Evolutionary conservation across 2,888 invertebrate genomes (phyloP).

Genomic region (Acanthosepion esculentum): DNA sequence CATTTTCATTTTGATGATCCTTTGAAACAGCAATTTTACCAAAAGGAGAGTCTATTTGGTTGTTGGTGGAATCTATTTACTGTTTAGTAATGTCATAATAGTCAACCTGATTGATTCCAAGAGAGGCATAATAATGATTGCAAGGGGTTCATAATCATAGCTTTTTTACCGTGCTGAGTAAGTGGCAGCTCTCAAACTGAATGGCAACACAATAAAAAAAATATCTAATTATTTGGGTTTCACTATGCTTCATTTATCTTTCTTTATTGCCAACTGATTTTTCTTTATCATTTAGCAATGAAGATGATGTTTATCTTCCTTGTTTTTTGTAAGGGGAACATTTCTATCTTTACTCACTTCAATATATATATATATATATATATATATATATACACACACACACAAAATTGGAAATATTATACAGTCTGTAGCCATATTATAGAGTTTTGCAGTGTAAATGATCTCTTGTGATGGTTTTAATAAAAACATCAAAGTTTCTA

Average conservation of each 20-base stretch:
- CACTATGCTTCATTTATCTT: background rate
- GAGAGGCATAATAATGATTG: background rate
- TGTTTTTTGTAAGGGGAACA: background rate
- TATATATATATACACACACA: too few species aligned
- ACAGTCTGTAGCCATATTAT: too few species aligned
- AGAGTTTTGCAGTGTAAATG: too few species aligned
- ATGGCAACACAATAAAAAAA: background rate
- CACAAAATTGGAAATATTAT: too few species aligned
- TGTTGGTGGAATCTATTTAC: background rate
- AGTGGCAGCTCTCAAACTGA: background rate
- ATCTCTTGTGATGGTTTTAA: too few species aligned
- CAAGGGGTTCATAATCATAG: background rate
- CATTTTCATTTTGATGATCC: too few species aligned
- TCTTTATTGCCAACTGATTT: background rate
- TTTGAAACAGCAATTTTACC: too few species aligned
- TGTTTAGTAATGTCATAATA: too few species aligned
- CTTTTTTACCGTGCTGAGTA: background rate
- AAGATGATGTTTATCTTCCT: background rate
- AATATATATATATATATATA: too few species aligned
- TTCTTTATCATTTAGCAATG: background rate
- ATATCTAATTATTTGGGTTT: background rate
- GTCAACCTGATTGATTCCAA: background rate
- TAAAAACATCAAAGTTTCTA: too few species aligned
- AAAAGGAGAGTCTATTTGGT: background rate
- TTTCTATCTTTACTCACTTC: background rate